Conservation (phyloP, 1,140 invertebrate species). For the Solenopsis fugax region DNA sequence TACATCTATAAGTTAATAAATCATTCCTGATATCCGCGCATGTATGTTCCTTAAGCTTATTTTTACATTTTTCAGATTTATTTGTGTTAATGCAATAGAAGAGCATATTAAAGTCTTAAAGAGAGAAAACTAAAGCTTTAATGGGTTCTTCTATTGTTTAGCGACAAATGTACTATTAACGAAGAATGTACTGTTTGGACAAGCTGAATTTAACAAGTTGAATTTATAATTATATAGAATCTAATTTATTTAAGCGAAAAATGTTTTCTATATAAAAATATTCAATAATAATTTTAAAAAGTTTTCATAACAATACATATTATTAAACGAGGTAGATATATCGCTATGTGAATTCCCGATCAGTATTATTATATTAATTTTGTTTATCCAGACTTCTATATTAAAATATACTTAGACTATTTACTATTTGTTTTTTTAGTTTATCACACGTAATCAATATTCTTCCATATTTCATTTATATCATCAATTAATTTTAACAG, state of each 20-base stretch:
- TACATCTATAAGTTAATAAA: conserved; percentile 92
- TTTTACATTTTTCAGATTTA: conserved; percentile 88
- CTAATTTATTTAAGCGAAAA: neutral
- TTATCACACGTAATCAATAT: no score
- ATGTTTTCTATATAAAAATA: neutral
- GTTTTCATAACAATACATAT: neutral
- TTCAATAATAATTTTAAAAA: neutral
- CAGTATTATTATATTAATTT: no score
- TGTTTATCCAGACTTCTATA: no score
- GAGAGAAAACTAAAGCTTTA: conserved; percentile 92
- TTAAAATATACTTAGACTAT: no score
- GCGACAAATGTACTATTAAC: conserved; percentile 88
- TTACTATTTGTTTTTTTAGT: no score
- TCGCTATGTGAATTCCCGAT: no score
- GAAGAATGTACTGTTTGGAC: neutral
- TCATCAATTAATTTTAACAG: no score
- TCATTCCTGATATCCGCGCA: neutral
- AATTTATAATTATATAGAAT: neutral
- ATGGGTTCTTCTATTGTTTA: conserved; percentile 92
- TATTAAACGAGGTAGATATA: neutral
- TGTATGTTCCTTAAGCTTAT: neutral
- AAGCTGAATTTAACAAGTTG: no score
- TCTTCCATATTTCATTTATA: no score
- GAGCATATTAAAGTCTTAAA: conserved; percentile 91
- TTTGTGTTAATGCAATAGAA: conserved; percentile 94